Base-by-base conservation (phyloP, 2,113 vertebrate species). In the Aptenodytes patagonicus region DNA sequence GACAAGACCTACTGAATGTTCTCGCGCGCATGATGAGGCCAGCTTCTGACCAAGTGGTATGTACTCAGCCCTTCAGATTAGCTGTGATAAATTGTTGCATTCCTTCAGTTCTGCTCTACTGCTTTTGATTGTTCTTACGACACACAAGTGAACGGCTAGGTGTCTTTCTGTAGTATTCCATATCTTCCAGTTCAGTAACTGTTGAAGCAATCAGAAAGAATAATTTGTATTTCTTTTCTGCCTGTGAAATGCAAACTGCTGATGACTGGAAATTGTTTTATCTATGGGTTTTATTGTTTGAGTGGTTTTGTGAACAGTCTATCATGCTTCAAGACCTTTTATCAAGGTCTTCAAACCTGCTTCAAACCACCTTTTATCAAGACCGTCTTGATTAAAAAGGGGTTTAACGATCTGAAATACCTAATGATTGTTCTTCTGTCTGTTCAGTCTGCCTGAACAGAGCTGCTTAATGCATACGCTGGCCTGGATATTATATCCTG, bases 11-110 rank as follows among this genome's bases (percentile, higher is more conserved):
- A 80, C 98, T 99, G 83, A 99, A 99, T 1, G 99, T 99, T 49
- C 97, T 99, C 96, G 99, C 99, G 4, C 99, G 99, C 79, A 99
- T 99, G 99, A 99, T 99, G 99, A 99, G 99, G 96, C 99, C 99
- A 36, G 96, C 98, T 34, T 99, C 99, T 95, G 99, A 99, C 93
- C 99, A 99, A 98, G 99, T 99, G 99, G 99, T 99, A 98, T 0
- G 99, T 98, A 68, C 65, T 70, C 32, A 54, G 58, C 64, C 58
- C 38, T 86, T 28, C 13, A 36, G 14, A 5, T 70, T 52, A 95
- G 72, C 85, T 93, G 14, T 86, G 34, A 42, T 32, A 46, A 92
- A 29, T 25, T 38, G 28, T 1, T 84, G 44, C 25, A 7, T 66
- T 85, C 70, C 61, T 77, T 69, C 0, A 0, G 3, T 40, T 84